Percentiles rank a stretch among this genome's conserved stretches.
phyloP scores from a whole-genome alignment of 2,888 invertebrate genomes.

The Drosophila suboccidentalis region DNA sequence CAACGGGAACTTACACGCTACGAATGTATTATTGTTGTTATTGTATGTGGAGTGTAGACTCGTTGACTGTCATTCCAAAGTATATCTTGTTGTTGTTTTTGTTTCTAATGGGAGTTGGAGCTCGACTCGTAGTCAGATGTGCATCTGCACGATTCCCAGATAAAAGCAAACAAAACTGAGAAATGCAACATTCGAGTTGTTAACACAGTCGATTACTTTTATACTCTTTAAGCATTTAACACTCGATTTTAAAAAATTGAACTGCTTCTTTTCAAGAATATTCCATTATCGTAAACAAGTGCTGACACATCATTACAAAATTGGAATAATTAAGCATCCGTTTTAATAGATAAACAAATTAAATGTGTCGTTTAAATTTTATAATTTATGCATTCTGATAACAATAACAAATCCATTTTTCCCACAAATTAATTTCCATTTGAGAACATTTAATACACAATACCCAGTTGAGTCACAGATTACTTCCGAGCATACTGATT shows the following conservation, averaged over 20 bases:
- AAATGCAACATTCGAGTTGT: not conserved
- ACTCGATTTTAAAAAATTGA: not conserved
- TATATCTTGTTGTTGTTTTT: constrained; percentile 27
- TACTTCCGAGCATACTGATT: not conserved
- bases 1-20: not conserved
- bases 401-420: not conserved
- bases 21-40: not conserved
- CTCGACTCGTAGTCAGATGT: constrained; percentile 18
- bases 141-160: constrained; percentile 51
- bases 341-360: not conserved
- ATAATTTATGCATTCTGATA: not conserved
- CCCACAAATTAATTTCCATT: not conserved
- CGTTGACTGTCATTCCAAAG: constrained; percentile 18
- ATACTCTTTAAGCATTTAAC: constrained; percentile 18
- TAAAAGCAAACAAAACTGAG: constrained; percentile 24
- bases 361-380: not conserved
- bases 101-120: constrained; percentile 12
- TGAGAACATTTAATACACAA: not conserved
- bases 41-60: not conserved
- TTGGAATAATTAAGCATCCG: not conserved
- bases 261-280: not conserved
- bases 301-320: not conserved
- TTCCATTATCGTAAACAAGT: not conserved
- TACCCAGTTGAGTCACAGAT: not conserved
- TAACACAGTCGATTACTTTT: constrained; percentile 7